Percentiles rank a stretch among this genome's conserved stretches.
These are phyloP conservation scores for Pitta sordida DNA, from an alignment of 2,113 vertebrate species.

Conservation along the genomic window DNA sequence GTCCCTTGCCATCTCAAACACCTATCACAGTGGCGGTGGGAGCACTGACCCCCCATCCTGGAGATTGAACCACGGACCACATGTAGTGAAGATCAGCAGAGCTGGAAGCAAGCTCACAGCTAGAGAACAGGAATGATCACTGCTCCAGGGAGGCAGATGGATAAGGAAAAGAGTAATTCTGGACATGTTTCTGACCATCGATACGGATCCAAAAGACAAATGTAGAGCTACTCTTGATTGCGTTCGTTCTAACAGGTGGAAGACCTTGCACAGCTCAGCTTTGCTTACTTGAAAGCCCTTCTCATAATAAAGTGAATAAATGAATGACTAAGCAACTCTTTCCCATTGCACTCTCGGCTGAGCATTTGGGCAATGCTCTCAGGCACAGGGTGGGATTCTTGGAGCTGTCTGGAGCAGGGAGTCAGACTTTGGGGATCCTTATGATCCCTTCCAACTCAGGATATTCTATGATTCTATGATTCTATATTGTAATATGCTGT, in stretches of 20 bases:
- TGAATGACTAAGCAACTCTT: neutral
- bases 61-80: neutral
- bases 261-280: neutral
- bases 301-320: neutral
- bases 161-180: neutral
- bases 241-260: neutral
- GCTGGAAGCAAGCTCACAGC: neutral
- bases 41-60: neutral
- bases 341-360: fast-evolving
- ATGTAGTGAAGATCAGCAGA: neutral
- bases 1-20: neutral
- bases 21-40: neutral
- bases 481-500: neutral
- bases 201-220: no score
- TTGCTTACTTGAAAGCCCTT: neutral
- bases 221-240: neutral
- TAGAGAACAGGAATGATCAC: neutral
- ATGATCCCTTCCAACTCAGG: neutral
- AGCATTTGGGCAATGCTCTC: fast-evolving
- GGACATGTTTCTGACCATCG: fast-evolving
- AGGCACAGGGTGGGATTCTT: neutral
- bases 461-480: neutral
- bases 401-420: neutral
- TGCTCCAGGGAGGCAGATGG: neutral
- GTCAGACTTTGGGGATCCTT: neutral